phyloP scores from a whole-genome alignment of 2,888 invertebrate genomes.

The Steinernema hermaphroditum region DNA sequence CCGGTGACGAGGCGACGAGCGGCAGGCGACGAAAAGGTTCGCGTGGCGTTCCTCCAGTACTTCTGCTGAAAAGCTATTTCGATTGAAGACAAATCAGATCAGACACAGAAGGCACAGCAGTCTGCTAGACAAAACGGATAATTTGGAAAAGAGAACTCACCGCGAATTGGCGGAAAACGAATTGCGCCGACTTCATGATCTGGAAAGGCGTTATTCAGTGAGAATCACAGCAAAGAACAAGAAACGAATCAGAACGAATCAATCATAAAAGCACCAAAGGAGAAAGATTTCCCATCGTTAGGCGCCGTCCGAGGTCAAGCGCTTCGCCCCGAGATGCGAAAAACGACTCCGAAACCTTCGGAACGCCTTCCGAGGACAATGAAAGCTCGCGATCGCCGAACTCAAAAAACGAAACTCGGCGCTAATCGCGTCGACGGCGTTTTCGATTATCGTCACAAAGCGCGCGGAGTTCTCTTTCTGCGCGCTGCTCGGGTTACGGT shows the following conservation, averaged over 20 bases:
- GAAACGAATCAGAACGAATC: too few relatives aligned
- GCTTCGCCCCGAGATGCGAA: constrained; percentile 12
- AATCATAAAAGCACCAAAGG: background rate
- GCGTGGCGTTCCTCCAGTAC: background rate
- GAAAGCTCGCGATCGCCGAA: background rate
- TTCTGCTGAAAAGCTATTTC: too few relatives aligned
- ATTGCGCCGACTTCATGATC: background rate
- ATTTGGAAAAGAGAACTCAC: background rate
- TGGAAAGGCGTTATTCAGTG: background rate
- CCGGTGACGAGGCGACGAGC: background rate
- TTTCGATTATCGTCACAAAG: constrained; percentile 26
- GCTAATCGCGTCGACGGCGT: constrained; percentile 22
- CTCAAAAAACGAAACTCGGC: background rate
- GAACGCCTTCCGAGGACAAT: too few relatives aligned
- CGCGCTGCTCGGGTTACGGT: constrained; percentile 11
- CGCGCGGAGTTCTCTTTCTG: background rate
- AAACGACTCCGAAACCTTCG: background rate
- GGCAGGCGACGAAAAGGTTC: background rate
- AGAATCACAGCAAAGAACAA: too few relatives aligned
- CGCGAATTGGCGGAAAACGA: background rate
- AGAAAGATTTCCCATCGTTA: background rate
- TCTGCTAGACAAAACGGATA: too few relatives aligned
- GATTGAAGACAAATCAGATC: too few relatives aligned
- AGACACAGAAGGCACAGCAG: too few relatives aligned
- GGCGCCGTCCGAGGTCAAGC: constrained; percentile 3